Conservation (phyloP, 2,888 invertebrate genomes). For the Drosophila mimica region DNA sequence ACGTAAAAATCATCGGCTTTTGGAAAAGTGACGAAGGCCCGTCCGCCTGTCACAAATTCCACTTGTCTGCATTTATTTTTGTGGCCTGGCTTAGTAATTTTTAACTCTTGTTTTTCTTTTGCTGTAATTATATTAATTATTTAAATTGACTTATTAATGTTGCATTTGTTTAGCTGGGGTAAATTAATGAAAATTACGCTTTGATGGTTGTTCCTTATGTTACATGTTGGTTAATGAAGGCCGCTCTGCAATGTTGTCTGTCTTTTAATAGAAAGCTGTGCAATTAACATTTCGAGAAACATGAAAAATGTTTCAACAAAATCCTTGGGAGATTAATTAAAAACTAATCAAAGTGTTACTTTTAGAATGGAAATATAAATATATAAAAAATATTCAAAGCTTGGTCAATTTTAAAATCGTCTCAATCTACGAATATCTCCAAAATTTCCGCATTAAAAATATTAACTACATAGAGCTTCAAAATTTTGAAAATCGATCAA, state of each 20-base stretch:
- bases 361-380: background rate
- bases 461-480: background rate
- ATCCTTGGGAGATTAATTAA: background rate
- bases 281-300: background rate
- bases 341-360: background rate
- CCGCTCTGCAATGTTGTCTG: background rate
- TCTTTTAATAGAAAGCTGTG: slow-evolving; percentile 1
- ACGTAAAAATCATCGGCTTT: slow-evolving; percentile 60
- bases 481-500: background rate
- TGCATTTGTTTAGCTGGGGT: slow-evolving; percentile 37
- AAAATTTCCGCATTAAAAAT: background rate
- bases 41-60: slow-evolving; percentile 67
- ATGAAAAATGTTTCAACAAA: background rate
- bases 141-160: slow-evolving; percentile 33
- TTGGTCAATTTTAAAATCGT: background rate
- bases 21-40: slow-evolving; percentile 48
- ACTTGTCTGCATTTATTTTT: slow-evolving; percentile 37
- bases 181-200: slow-evolving; percentile 33
- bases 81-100: slow-evolving; percentile 11
- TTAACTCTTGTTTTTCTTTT: background rate
- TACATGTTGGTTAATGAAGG: slow-evolving; percentile 7
- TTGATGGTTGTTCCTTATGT: slow-evolving; percentile 2
- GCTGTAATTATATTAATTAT: slow-evolving; percentile 53
- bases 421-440: background rate
- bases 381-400: background rate